Percentiles rank a stretch among this genome's conserved stretches.
These are phyloP conservation scores for Morinoia aosen DNA, from an alignment of 2,888 invertebrate genomes.

Conservation along the genomic window DNA sequence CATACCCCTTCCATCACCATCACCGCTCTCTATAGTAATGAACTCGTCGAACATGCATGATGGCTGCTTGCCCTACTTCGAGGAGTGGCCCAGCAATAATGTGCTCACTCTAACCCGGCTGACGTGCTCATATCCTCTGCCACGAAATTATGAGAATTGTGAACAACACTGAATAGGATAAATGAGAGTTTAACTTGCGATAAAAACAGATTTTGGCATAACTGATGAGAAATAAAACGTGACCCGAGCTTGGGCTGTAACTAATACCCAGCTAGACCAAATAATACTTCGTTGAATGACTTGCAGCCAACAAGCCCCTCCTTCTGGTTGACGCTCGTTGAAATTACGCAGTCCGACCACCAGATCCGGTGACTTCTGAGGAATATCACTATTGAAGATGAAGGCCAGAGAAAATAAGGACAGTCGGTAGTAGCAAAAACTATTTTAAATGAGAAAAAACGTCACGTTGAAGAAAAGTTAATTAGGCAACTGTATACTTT, in stretches of 20 bases:
- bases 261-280: background rate
- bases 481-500: background rate
- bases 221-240: background rate
- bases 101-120: background rate
- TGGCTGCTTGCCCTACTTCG: background rate
- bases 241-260: background rate
- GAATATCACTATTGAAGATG: background rate
- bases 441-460: background rate
- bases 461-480: background rate
- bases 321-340: background rate
- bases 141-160: background rate
- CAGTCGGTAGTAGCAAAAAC: background rate
- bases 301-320: background rate
- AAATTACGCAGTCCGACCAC: background rate
- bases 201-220: background rate
- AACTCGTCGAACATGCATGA: slow-evolving; percentile 14
- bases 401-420: background rate
- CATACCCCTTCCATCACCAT: background rate
- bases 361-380: background rate
- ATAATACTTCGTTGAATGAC: background rate
- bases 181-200: background rate
- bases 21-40: background rate
- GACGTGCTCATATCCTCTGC: background rate
- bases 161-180: background rate
- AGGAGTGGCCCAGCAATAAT: background rate